Percentiles rank a stretch among this genome's conserved stretches.
Evolutionary conservation across 2,113 vertebrate genomes (phyloP).

Genomic region (Ceyx margarethae): DNA sequence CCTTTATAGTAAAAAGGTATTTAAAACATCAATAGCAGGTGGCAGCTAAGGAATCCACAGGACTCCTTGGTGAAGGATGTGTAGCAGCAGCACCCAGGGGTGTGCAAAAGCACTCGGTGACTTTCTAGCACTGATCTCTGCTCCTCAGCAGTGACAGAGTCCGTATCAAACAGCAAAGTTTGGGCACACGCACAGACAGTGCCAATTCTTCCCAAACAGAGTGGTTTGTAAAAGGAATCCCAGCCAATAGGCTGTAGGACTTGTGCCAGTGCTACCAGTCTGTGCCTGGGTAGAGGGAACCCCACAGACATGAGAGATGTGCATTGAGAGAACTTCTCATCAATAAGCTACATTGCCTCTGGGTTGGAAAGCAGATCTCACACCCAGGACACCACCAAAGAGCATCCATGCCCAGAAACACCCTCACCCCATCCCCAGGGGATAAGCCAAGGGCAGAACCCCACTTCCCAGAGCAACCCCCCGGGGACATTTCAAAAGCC

Average conservation of each 20-base stretch:
- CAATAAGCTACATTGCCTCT: background rate
- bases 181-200: background rate
- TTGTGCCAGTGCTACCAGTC: background rate
- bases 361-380: background rate
- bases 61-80: background rate
- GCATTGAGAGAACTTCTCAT: background rate
- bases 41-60: background rate
- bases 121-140: background rate
- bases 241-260: background rate
- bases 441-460: background rate
- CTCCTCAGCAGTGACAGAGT: background rate
- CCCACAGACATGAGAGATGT: background rate
- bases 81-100: fast-evolving
- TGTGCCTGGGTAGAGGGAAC: background rate
- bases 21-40: background rate
- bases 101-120: background rate
- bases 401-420: background rate
- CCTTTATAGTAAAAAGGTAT: background rate
- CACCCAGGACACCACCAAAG: background rate
- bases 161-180: background rate
- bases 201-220: no score
- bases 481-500: background rate
- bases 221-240: background rate
- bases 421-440: background rate
- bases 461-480: background rate